Percentiles rank a stretch among this genome's conserved stretches.
These are phyloP conservation scores for Drosophila putrida DNA, from an alignment of 2,888 invertebrate species.

Conservation along the genomic window DNA sequence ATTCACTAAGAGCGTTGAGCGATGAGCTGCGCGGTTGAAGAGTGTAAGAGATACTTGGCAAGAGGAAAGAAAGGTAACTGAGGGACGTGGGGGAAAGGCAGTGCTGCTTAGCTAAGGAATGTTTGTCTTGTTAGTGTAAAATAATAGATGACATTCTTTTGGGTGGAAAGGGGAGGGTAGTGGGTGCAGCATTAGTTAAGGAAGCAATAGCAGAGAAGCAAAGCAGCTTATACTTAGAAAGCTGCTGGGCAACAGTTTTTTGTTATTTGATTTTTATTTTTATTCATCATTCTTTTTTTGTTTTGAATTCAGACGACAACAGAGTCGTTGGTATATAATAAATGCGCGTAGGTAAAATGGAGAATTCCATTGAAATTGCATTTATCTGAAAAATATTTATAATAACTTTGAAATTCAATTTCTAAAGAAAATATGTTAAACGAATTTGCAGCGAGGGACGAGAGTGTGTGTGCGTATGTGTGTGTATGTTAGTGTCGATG, in stretches of 20 bases:
- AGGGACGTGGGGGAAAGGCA: conserved; percentile 26
- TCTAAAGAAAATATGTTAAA: conserved; percentile 79
- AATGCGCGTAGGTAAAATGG: conserved; percentile 49
- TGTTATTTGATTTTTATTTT: conserved; percentile 44
- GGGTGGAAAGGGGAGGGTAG: too few species aligned
- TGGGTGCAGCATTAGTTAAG: background rate
- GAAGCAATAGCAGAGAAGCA: background rate
- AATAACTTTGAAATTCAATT: conserved; percentile 80
- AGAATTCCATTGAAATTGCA: conserved; percentile 75
- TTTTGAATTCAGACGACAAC: conserved; percentile 2
- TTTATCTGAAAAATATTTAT: conserved; percentile 75
- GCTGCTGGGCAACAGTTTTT: conserved; percentile 38
- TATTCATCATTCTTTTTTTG: conserved; percentile 8
- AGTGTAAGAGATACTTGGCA: background rate
- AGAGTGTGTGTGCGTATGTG: conserved; percentile 17
- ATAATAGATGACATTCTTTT: conserved; percentile 56
- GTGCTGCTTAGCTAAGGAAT: conserved; percentile 60
- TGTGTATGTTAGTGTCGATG: conserved; percentile 45
- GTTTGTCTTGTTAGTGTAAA: conserved; percentile 73
- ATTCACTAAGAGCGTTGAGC: conserved; percentile 61
- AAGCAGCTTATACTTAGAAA: conserved; percentile 5
- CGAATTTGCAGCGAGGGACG: conserved; percentile 60
- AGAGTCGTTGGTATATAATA: conserved; percentile 12
- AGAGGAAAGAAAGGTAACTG: background rate
- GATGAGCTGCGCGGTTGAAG: conserved; percentile 24